Evolutionary conservation across 2,888 invertebrate species (phyloP), one percentile per base, ranked within the genome.

Genomic region (Drosophila hawaiiensis): DNA sequence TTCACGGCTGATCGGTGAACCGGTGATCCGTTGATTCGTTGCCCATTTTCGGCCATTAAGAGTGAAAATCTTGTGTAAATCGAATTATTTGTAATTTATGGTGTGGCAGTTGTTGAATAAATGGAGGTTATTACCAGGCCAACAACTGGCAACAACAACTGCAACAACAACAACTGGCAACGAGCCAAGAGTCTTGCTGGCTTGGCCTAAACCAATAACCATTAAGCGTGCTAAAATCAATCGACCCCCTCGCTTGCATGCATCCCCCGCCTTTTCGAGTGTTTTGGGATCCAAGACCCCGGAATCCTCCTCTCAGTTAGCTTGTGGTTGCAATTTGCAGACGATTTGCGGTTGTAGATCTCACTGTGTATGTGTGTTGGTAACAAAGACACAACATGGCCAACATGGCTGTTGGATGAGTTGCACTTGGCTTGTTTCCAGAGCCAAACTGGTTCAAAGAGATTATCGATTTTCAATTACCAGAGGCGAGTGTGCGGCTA

Each of bases 81-180:
- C 92, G 92, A 92, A 92, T 92, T 92, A 92, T 92, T 92, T 91
- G 91, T 92, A 92, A 91, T 92, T 92, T 92, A 91, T 91, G 89
- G 85, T 89, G 86, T 89, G 88, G 91, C 86, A 87, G 87, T 85
- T 85, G 85, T 82, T 86, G 84, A 81, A 89, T 84, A 87, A 90
- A 90, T 84, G 88, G 87, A 88, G 77, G 83, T 89, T 88, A 90
- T 89, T 90, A 84, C 82, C 82, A 73, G 56, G 68, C 78, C 76
- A 75, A 54, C 72, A 75, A 61, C 73, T 31, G 33, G 31, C 55
- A 64, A 41, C 67, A 68, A 71, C 41, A 53, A 49, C 33, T 29
- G 52, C 16, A 41, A 19, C 54, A 37, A 39, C 33, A 39, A 68
- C 73, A 67, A 64, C 62, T 73, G 76, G 73, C 79, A 73, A 76